These are phyloP conservation scores for Hippolais icterina DNA, from an alignment of 2,113 vertebrate genomes.

Conservation along the genomic window DNA sequence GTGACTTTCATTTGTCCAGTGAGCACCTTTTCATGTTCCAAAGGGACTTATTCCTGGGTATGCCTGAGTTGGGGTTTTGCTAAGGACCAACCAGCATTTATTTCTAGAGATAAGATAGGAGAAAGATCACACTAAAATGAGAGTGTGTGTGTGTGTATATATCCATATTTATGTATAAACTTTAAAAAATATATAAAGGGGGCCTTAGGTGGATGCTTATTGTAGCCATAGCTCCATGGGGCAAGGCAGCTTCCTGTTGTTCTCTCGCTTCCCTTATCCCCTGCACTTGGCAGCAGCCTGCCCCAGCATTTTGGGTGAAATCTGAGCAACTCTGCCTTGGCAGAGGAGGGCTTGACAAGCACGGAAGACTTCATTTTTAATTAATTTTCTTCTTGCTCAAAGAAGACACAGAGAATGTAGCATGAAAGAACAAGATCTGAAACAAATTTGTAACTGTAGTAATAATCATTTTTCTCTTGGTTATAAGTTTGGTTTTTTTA, in stretches of 20 bases:
- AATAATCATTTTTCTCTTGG: background rate
- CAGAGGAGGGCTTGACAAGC: background rate
- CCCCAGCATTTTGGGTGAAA: background rate
- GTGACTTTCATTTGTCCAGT: background rate
- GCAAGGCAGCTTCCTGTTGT: background rate
- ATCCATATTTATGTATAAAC: background rate
- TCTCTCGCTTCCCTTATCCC: background rate
- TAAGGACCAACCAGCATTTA: rapidly evolving
- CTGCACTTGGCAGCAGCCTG: rapidly evolving
- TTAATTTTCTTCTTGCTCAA: slow-evolving; percentile 24
- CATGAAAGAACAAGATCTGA: background rate
- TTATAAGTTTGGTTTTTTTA: background rate
- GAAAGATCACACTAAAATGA: background rate
- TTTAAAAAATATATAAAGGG: background rate
- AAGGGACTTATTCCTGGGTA: background rate
- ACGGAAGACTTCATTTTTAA: background rate
- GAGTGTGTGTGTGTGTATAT: rapidly evolving
- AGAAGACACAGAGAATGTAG: background rate
- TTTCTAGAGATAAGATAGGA: background rate
- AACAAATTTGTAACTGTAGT: background rate
- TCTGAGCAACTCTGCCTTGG: background rate
- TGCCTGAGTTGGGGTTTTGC: background rate
- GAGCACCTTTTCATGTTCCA: background rate
- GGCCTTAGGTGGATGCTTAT: background rate
- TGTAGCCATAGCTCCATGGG: rapidly evolving